phyloP scores from a whole-genome alignment of 1,140 invertebrate genomes.

The Teleogryllus occipitalis region DNA sequence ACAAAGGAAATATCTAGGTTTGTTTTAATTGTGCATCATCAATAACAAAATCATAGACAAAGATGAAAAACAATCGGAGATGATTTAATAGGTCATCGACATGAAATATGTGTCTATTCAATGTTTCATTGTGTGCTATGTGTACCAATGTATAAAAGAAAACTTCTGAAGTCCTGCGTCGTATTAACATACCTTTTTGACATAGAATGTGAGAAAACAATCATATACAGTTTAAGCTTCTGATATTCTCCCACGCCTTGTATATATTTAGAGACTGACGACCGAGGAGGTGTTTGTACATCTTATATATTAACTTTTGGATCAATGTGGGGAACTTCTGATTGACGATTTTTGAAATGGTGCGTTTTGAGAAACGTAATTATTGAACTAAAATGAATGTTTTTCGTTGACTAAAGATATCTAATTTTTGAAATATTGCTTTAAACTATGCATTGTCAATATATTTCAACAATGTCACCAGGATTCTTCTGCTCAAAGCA shows the following conservation, averaged over 20 bases:
- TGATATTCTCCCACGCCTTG: not conserved
- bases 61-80: no score
- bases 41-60: no score
- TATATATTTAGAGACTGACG: conserved; percentile 1
- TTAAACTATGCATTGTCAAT: not conserved
- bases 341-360: not conserved
- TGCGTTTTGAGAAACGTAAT: not conserved
- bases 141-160: not conserved
- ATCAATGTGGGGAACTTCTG: not conserved
- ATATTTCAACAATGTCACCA: not conserved
- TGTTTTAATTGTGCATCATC: no score
- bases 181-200: not conserved
- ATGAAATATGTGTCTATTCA: not conserved
- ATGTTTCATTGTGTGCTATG: not conserved
- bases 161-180: not conserved
- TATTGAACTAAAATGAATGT: not conserved
- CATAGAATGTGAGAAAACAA: conserved; percentile 1
- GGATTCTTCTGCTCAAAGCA: not conserved
- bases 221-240: not conserved
- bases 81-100: no score
- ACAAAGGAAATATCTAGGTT: no score
- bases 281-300: not conserved
- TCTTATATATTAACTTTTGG: not conserved
- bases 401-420: not conserved
- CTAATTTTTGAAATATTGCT: not conserved